Base-by-base conservation (phyloP, 2,113 vertebrate genomes). In the Echinops telfairi region DNA sequence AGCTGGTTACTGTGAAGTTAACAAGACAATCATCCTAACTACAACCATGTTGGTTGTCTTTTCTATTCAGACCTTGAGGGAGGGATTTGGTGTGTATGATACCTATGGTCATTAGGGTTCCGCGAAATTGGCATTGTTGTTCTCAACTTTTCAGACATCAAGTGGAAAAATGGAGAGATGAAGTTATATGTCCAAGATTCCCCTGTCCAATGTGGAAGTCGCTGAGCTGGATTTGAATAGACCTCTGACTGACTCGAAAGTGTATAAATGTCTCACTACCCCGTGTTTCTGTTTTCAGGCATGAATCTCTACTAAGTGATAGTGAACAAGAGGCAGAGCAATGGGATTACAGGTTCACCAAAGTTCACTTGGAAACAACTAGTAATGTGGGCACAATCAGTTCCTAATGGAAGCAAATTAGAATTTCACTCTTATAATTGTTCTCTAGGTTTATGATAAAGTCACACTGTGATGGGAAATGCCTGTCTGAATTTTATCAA, bases 241-340 rank as follows among this genome's bases (percentile, higher is more conserved):
- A 77, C 1, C 43, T 31, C 22, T 79, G 38, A 60, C 11, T 29
- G 38, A 64, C 20, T 78, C 71, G n/a, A 57, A 79, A n/a, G 20
- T 83, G 33, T 71, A 79, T 8, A 81, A 66, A 66, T 31, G 10
- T 12, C 23, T 47, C 33, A 64, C 23, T 66, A 43, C 40, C 19
- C 75, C 33, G 43, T 43, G 40, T 31, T 53, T 89, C 38, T 53
- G 43, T 88, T 66, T 89, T 76, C 75, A 58, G 40, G n/a, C 23
- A 66, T 40, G 17, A 15, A 15, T 73, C 4, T 81, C 23, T 68
- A 75, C 68, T 58, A 60, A 20, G 7, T 20, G 38, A 81, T 15
- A 2, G 11, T 76, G 81, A 73, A 43, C 33, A 92, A 53, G 89
- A 62, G 73, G 79, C 38, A 92, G 64, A 79, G 73, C 71, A 84